These are phyloP conservation scores for Spinus olivaceus DNA, from an alignment of 2,797 vertebrate species.

Conservation along the genomic window DNA sequence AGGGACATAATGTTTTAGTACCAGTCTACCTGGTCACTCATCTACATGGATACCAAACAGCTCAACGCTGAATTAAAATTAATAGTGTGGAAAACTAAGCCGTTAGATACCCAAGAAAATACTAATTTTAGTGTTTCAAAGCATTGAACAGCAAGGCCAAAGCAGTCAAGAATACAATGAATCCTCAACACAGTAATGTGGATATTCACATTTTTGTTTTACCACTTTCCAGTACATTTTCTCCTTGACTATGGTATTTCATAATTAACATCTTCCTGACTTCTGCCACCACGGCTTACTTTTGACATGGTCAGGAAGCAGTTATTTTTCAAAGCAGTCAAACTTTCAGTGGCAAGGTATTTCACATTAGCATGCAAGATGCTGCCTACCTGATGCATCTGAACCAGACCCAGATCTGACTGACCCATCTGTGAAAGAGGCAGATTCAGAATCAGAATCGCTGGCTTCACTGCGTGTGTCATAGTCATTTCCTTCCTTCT, in stretches of 20 bases:
- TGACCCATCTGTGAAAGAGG: constrained; percentile 93
- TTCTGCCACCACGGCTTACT: background rate
- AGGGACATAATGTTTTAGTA: background rate
- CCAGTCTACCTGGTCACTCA: background rate
- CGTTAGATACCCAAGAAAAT: background rate
- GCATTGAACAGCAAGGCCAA: background rate
- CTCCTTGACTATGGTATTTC: background rate
- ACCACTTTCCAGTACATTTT: background rate
- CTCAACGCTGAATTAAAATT: background rate
- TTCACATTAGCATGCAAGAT: background rate
- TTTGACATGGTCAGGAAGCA: background rate
- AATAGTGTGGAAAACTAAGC: rapidly evolving
- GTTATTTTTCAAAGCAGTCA: background rate
- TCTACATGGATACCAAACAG: background rate
- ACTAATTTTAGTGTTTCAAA: background rate
- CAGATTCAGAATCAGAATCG: constrained; percentile 91
- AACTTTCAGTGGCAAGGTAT: background rate
- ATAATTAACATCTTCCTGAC: background rate
- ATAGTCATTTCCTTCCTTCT: constrained; percentile 91
- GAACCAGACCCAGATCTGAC: constrained; percentile 89
- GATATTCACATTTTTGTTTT: background rate
- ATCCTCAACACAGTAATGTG: background rate
- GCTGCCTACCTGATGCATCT: constrained; percentile 86
- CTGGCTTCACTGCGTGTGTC: constrained; percentile 96
- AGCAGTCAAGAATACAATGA: background rate